phyloP scores from a whole-genome alignment of 2,888 invertebrate genomes.

The Auanema sp. region DNA sequence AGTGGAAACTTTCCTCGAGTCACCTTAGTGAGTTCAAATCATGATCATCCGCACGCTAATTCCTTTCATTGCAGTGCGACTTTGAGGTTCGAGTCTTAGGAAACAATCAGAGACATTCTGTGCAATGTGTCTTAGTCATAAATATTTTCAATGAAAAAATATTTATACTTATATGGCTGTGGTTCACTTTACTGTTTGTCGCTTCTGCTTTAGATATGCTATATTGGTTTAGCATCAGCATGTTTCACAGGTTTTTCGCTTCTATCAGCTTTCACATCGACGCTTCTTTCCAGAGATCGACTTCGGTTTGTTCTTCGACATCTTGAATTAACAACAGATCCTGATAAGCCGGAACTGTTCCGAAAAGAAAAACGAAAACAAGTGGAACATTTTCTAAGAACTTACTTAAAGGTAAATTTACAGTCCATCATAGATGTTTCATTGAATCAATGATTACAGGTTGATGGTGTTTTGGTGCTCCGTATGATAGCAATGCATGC shows the following conservation, averaged over 20 bases:
- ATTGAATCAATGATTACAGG: constrained; percentile 34
- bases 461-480: constrained; percentile 62
- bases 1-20: constrained; percentile 62
- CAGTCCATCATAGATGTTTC: background rate
- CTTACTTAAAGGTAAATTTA: constrained; percentile 56
- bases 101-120: constrained; percentile 62
- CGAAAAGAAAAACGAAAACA: constrained; percentile 63
- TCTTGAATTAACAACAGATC: constrained; percentile 62
- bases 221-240: constrained; percentile 62
- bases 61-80: constrained; percentile 44
- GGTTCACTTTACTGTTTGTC: constrained; percentile 61
- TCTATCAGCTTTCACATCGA: too few species aligned
- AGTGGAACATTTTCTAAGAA: constrained; percentile 61
- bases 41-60: background rate
- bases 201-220: constrained; percentile 59
- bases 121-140: constrained; percentile 63
- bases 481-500: constrained; percentile 64
- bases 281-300: constrained; percentile 52
- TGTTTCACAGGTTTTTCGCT: constrained; percentile 53
- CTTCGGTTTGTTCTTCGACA: constrained; percentile 63
- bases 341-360: constrained; percentile 61
- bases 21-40: constrained; percentile 31
- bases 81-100: constrained; percentile 64
- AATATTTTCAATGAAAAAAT: constrained; percentile 64
- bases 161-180: constrained; percentile 63